Percentiles rank a stretch among this genome's conserved stretches.
phyloP scores from a whole-genome alignment of 2,797 vertebrate genomes.

The Cheirogaleus major region DNA sequence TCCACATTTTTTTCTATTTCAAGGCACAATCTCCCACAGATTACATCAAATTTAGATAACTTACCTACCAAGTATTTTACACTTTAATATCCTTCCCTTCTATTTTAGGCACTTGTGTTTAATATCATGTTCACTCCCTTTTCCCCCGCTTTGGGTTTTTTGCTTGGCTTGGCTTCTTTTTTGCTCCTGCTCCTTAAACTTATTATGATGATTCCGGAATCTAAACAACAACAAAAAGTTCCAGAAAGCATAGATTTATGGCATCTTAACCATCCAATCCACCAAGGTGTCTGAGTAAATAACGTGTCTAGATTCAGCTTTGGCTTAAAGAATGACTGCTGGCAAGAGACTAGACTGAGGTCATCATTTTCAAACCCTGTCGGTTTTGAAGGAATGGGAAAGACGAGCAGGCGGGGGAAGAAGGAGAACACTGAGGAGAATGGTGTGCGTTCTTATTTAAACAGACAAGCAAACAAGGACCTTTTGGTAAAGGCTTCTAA shows the following conservation, averaged over 20 bases:
- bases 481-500: slow-evolving; percentile 44
- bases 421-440: not conserved
- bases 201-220: not conserved
- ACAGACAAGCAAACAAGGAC: slow-evolving; percentile 37
- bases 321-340: not conserved
- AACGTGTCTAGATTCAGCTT: not conserved
- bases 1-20: not conserved
- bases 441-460: slow-evolving; percentile 6
- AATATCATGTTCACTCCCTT: not conserved
- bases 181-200: not conserved
- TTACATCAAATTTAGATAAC: not conserved
- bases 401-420: not conserved
- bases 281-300: not conserved
- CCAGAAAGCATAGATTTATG: not conserved
- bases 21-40: not conserved
- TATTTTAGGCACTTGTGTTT: not conserved
- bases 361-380: slow-evolving; percentile 21
- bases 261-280: not conserved
- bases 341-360: not conserved
- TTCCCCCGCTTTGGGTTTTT: not conserved
- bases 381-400: not conserved
- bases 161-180: not conserved
- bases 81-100: not conserved
- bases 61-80: not conserved
- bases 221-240: not conserved